A percentile compares a stretch with the other conserved stretches of the same genome.
phyloP scores from a whole-genome alignment of 2,797 vertebrate species.

The Oryzias dopingdopingensis region DNA sequence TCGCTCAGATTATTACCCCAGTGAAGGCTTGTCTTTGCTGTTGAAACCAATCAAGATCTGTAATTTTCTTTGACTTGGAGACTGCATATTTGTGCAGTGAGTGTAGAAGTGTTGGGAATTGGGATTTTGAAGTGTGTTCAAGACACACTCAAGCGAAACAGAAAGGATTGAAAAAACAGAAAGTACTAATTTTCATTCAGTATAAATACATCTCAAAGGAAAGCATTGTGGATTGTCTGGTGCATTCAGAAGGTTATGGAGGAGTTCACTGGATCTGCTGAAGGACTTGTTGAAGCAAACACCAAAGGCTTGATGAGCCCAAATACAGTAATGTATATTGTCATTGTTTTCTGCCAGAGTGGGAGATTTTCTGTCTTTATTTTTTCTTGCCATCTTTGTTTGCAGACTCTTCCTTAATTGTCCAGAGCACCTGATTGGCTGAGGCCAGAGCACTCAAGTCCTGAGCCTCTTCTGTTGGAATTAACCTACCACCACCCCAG shows the following conservation, averaged over 20 bases:
- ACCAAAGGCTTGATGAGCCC: no score
- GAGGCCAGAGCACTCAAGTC: no score
- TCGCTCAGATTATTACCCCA: slow-evolving; percentile 7
- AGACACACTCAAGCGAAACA: slow-evolving; percentile 1
- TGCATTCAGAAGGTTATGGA: slow-evolving; percentile 36
- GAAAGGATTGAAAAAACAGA: slow-evolving; percentile 6
- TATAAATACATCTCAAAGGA: slow-evolving; percentile 21
- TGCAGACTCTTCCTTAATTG: no score
- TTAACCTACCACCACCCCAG: no score
- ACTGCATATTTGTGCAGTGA: slow-evolving; percentile 12
- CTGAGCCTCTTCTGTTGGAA: no score
- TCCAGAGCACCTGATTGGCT: no score
- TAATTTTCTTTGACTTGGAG: slow-evolving; percentile 15
- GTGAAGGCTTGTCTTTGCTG: slow-evolving; percentile 9
- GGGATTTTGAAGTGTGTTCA: slow-evolving; percentile 16
- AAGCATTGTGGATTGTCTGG: slow-evolving; percentile 22
- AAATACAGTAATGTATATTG: no score
- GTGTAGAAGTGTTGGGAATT: slow-evolving; percentile 22
- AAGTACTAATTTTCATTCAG: slow-evolving; percentile 11
- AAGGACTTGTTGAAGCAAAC: neutral
- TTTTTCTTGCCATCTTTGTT: no score
- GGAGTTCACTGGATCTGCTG: slow-evolving; percentile 23
- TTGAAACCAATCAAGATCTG: slow-evolving; percentile 21
- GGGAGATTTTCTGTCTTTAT: no score
- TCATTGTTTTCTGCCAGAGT: no score